Evolutionary conservation across 1,140 invertebrate genomes (phyloP), one percentile per base, ranked within the genome.

Genomic region (Papilio polytes): DNA sequence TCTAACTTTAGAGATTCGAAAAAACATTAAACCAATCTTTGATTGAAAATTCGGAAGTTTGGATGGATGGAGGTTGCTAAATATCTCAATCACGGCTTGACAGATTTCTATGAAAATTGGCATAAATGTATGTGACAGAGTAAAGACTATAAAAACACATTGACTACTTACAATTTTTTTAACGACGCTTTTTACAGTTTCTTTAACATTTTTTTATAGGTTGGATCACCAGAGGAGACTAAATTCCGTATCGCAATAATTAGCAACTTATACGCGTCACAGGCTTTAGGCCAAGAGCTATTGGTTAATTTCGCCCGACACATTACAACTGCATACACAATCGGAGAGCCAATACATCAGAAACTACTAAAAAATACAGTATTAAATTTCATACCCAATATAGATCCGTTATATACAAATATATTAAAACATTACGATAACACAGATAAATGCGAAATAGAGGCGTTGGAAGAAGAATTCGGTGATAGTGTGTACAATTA

Each of bases 221-320:
- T 97, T 82, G 97, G 97, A 1, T 94, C 96, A 1, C 96, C 97
- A 3, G 97, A 98, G 84, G 97, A 98, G 91, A 96, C 95, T 3
- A 98, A 98, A 95, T 97, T 97, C 85, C 97, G 98, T 85, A 96
- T 99, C 20, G 96, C 97, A 7, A 90, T 99, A 26, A 94, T 99
- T 15, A 98, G 98, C 48, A 98, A 98, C 36, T 88, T 99, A 44
- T 98, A 97, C 90, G 97, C 97, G 8, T 97, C 97, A 10, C 97
- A 99, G 87, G 97, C 98, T 1, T 92, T 98, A 18, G 98, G 98
- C 0, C 96, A 98, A 81, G 98, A 99, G 93, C 96, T 99, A 46
- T 91, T 98, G 0, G 88, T 99, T 1, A 97, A 98, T 90, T 95
- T 99, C 72, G 97, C 97, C 0, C 96, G 98, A 0, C 98, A 99